These are phyloP conservation scores for Cecidostiba fungosa DNA, from an alignment of 2,888 invertebrate genomes.

Conservation along the genomic window DNA sequence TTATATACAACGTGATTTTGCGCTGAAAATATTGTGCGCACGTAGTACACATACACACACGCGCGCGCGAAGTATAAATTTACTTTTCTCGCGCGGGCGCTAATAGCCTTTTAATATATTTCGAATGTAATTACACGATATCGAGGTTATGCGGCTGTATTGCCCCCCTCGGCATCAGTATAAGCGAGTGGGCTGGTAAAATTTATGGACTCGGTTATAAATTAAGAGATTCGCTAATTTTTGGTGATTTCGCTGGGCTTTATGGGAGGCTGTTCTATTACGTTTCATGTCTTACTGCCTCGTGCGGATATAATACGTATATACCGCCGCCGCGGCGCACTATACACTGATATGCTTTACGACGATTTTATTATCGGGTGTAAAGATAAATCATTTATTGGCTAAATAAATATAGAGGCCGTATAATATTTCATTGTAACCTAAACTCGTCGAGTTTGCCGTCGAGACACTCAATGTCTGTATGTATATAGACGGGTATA, in stretches of 20 bases:
- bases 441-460: too few relatives aligned
- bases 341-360: not conserved
- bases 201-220: not conserved
- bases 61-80: constrained; percentile 29
- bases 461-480: too few relatives aligned
- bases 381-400: constrained; percentile 10
- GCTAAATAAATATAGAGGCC: not conserved
- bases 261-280: not conserved
- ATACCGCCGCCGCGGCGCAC: not conserved
- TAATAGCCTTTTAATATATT: constrained; percentile 44
- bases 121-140: constrained; percentile 25
- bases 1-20: not conserved
- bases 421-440: not conserved
- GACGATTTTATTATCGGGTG: not conserved
- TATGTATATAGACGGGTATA: too few relatives aligned
- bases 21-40: constrained; percentile 35
- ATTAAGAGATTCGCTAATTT: constrained; percentile 1
- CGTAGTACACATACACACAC: not conserved
- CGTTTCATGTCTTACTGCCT: not conserved
- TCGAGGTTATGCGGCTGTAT: not conserved
- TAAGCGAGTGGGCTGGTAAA: not conserved
- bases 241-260: not conserved
- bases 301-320: not conserved
- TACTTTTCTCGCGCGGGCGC: not conserved
- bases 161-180: too few relatives aligned